Evolutionary conservation across 2,888 invertebrate genomes (phyloP).

Genomic region (Tanypteryx hageni): DNA sequence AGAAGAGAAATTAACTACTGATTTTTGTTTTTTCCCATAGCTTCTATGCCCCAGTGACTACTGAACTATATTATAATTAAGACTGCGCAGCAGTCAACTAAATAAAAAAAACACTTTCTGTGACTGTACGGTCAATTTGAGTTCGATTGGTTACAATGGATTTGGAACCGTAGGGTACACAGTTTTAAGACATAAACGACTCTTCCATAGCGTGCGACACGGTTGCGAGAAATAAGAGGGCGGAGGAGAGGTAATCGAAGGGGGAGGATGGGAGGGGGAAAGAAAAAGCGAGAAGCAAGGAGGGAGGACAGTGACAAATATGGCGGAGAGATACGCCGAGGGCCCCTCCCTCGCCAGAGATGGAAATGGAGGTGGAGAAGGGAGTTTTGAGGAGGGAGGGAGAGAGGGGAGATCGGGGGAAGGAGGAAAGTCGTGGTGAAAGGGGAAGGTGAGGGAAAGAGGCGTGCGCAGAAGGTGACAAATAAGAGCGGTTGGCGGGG

Average conservation of each 20-base stretch:
- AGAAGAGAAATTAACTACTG: no score
- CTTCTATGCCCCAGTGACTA: no score
- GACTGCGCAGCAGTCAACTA: no score
- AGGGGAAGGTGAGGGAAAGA: neutral
- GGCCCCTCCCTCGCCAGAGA: neutral
- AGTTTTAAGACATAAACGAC: no score
- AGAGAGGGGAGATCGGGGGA: neutral
- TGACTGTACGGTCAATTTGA: no score
- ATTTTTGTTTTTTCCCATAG: no score
- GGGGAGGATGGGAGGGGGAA: neutral
- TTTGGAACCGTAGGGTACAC: no score
- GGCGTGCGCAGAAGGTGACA: conserved; percentile 11
- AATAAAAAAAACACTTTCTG: no score
- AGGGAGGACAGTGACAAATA: neutral
- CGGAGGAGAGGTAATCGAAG: neutral
- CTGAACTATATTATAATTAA: no score
- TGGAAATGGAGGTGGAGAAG: neutral
- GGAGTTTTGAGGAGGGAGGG: no score
- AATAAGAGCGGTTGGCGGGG: neutral
- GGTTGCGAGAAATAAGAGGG: neutral
- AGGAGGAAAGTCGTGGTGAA: neutral
- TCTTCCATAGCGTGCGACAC: no score
- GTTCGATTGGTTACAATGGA: no score
- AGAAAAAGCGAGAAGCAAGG: neutral
- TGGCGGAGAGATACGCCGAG: neutral